Percentiles rank a stretch among this genome's conserved stretches.
phyloP scores from a whole-genome alignment of 2,113 vertebrate genomes.

The Pterocles orientalis region DNA sequence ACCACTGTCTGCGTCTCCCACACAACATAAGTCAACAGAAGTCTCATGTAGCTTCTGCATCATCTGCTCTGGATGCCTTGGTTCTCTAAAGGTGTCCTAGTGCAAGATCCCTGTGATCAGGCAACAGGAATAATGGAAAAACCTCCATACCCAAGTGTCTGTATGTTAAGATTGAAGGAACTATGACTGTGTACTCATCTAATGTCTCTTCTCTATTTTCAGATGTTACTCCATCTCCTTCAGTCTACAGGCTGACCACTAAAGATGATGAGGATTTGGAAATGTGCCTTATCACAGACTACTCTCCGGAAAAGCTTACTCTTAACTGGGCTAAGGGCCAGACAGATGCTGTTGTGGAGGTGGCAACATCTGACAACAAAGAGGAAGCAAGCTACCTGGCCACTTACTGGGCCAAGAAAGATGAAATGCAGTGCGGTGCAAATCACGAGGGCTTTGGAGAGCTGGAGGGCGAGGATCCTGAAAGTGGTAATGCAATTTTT shows the following conservation, averaged over 20 bases:
- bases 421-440: neutral
- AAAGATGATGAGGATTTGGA: neutral
- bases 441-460: neutral
- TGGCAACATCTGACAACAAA: neutral
- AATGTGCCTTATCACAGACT: slow-evolving; percentile 71
- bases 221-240: slow-evolving; percentile 39
- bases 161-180: neutral
- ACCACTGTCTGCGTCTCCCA: neutral
- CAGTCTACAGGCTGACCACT: slow-evolving; percentile 36
- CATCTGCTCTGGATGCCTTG: neutral
- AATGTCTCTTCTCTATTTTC: neutral
- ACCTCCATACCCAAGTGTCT: neutral
- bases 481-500: slow-evolving; percentile 34
- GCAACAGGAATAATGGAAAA: neutral
- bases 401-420: slow-evolving; percentile 23
- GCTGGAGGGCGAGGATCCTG: neutral
- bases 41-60: neutral
- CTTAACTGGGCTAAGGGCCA: rapidly evolving
- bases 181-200: neutral
- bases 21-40: neutral
- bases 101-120: neutral
- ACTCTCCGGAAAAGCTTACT: neutral
- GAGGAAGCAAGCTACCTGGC: slow-evolving; percentile 29
- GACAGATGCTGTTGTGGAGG: neutral
- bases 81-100: neutral